Base-by-base conservation (phyloP, 30 jellyfish, hydroid and myxozoan species). In the Chironex yamaguchii region DNA sequence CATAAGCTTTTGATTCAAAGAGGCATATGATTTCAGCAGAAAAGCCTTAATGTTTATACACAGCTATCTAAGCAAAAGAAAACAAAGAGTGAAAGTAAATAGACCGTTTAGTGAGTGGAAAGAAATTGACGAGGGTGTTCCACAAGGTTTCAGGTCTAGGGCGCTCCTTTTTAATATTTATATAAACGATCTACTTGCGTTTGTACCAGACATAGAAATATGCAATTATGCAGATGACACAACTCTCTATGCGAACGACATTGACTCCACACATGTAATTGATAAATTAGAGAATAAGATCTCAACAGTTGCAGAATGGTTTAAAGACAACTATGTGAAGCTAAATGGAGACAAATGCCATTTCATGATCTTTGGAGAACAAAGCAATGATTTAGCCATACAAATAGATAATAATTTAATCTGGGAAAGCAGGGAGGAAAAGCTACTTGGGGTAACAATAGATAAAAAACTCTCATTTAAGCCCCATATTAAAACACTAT, bases 171-270 rank as follows among this genome's bases (percentile, higher is more conserved):
- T 85, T 62, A 85, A 85, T 72, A 42, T 71, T 58, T 81, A 34
- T 33, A 63, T 67, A 21, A 81, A 85, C 49, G 89, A 72, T 73
- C 50, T 85, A 20, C 67, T 85, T 54, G 21, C 34, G 29, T 31
- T 11, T 12, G 73, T 81, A 3, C 28, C 48, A n/a, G 86, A 67
- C n/a, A 49, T 65, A 26, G 85, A 66, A 17, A 49, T 85, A 29
- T 85, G 95, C 67, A 85, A 54, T 65, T 81, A 35, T 81, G 92
- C 87, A 3, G 87, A 81, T 81, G 92, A 81, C 62, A 81, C 90
- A 12, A 54, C 90, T 23, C 13, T 79, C 49, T 79, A 79, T 32
- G 21, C 71, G 42, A 3, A 17, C 49, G 90, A 69, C 12, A 33
- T 4, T 11, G 62, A 76, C 62, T 4, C 62, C 13, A 24, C 33